phyloP scores from a whole-genome alignment of 2,888 invertebrate species.

The Eudemis profundana region DNA sequence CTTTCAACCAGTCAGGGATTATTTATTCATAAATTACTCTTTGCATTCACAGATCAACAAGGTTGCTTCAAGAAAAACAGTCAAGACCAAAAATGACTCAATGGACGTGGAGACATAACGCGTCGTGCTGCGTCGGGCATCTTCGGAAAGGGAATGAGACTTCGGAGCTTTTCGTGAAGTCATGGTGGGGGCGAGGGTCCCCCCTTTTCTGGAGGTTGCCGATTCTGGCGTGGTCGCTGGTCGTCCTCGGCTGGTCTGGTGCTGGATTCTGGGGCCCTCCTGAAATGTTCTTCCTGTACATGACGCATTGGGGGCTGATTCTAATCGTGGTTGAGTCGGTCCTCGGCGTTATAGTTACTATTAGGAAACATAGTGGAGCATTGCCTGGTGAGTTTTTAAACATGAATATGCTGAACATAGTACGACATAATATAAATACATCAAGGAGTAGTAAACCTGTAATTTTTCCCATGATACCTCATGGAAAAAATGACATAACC shows the following conservation, averaged over 20 bases:
- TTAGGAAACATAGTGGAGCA: conserved; percentile 57
- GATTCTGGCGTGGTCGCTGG: conserved; percentile 70
- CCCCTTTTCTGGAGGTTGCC: conserved; percentile 76
- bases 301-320: conserved; percentile 84
- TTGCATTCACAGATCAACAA: conserved; percentile 23
- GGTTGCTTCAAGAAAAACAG: conserved; percentile 1
- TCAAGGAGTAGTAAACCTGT: too few relatives aligned
- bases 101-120: conserved; percentile 61
- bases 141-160: conserved; percentile 63
- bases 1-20: neutral
- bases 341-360: conserved; percentile 70
- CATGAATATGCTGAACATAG: too few relatives aligned
- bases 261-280: conserved; percentile 73
- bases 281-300: conserved; percentile 80
- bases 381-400: conserved; percentile 59
- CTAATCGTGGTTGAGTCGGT: conserved; percentile 70
- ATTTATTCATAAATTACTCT: conserved; percentile 11
- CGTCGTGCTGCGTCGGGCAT: conserved; percentile 64
- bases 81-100: conserved; percentile 56
- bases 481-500: too few relatives aligned
- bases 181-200: conserved; percentile 63
- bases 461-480: too few relatives aligned
- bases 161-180: conserved; percentile 65
- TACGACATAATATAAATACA: too few relatives aligned
- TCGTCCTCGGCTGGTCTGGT: conserved; percentile 65